Percentiles rank a stretch among this genome's conserved stretches.
These are phyloP conservation scores for Scolopax mira DNA, from an alignment of 2,113 vertebrate genomes.

Conservation along the genomic window DNA sequence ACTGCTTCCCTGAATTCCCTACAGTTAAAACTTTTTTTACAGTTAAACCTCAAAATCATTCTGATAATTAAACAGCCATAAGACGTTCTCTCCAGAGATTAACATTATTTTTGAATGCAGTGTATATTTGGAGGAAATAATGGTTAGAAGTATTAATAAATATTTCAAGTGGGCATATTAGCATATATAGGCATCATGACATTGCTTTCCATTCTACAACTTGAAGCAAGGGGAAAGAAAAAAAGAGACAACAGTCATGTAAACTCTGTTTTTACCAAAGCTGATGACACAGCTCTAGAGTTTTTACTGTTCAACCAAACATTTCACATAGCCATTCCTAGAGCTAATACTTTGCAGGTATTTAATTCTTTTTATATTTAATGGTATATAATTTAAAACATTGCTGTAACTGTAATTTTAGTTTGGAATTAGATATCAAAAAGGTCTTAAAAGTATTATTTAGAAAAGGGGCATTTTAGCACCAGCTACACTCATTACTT, in stretches of 20 bases:
- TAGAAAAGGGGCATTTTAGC: neutral
- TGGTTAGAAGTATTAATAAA: neutral
- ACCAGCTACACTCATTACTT: neutral
- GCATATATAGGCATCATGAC: neutral
- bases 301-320: neutral
- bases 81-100: neutral
- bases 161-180: neutral
- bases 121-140: neutral
- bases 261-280: neutral
- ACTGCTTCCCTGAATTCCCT: slow-evolving; percentile 39
- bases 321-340: neutral
- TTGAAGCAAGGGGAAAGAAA: neutral
- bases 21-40: slow-evolving; percentile 26
- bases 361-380: neutral
- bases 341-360: neutral
- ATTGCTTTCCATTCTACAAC: neutral
- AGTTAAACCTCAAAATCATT: slow-evolving; percentile 32
- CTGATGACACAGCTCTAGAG: neutral
- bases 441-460: neutral
- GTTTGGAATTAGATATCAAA: neutral
- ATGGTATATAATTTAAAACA: neutral
- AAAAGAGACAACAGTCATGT: neutral
- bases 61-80: slow-evolving; percentile 18
- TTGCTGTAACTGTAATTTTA: neutral
- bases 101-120: neutral